Conservation (phyloP, 2,888 invertebrate genomes). For the Mythimna lalbum region DNA sequence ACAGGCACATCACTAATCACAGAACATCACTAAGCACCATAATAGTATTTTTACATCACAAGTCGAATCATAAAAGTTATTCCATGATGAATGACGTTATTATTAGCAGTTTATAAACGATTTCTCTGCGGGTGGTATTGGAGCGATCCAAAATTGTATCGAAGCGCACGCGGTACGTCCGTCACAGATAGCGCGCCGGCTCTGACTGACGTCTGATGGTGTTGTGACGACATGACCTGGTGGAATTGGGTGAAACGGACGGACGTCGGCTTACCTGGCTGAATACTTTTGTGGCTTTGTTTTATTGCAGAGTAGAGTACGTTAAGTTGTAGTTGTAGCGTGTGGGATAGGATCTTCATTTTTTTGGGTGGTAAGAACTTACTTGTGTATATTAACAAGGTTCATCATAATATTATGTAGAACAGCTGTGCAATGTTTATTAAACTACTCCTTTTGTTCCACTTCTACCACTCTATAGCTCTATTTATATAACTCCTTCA, state of each 20-base stretch:
- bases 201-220: constrained; percentile 56
- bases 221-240: constrained; percentile 53
- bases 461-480: not conserved
- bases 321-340: not conserved
- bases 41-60: constrained; percentile 55
- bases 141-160: constrained; percentile 47
- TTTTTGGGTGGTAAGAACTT: constrained; percentile 5
- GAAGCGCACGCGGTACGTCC: constrained; percentile 61
- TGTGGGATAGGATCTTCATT: not conserved
- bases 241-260: constrained; percentile 64
- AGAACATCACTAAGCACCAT: constrained; percentile 62
- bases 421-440: constrained; percentile 28
- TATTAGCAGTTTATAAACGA: constrained; percentile 71
- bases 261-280: constrained; percentile 54
- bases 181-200: constrained; percentile 54
- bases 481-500: not conserved
- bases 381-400: constrained; percentile 7
- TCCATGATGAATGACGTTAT: constrained; percentile 73
- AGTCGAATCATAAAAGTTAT: constrained; percentile 45
- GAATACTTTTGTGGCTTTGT: constrained; percentile 29
- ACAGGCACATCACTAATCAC: constrained; percentile 59
- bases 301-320: not conserved
- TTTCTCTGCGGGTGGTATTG: constrained; percentile 77
- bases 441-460: constrained; percentile 3
- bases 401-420: constrained; percentile 42